Base-by-base conservation (phyloP, 1,140 invertebrate species). In the Neodiprion pinetum region DNA sequence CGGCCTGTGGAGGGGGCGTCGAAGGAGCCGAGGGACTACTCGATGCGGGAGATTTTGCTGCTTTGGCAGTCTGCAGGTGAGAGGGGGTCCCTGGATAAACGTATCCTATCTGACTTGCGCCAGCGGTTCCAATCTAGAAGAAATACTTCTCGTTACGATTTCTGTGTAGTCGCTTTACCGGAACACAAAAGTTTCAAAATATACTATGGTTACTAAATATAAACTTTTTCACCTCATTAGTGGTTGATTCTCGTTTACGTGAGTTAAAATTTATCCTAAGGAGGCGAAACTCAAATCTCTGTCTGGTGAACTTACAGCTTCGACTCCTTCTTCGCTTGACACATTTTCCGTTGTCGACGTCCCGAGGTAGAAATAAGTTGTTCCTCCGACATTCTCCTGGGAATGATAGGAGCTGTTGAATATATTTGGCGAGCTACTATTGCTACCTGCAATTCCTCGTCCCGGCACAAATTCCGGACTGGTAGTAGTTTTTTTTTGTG, bases 311-410 rank as follows among this genome's bases (percentile, higher is more conserved):
- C 80, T 84, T 77, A 86, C 84, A 69, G 82, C 77, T 69, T 87
- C 87, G 48, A 74, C 72, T 70, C 77, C 82, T 48, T 87, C 86
- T 9, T 87, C 90, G 70, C 75, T 80, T 72, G 77, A 73, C 47
- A 84, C 77, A 65, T 77, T 77, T 74, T 87, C 86, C 66, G 87
- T 86, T 61, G 90, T 86, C 53, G 91, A 76, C 80, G 85, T 88
- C 9, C 85, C 86, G 48, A 88, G 86, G 80, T 97, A 98, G 88
- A 97, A 98, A 87, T 98, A 98, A 8, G 96, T 98, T 21, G 97
- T 98, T 23, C 97, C 97, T 68, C 95, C 95, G 75, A 97, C 95
- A 91, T 96, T 97, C 87, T 97, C 96, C 92, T 97, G 87, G 17
- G 86, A 85, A 77, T 88, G 85, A 74, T 84, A 86, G 77, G 86